Conservation (phyloP, 2,888 invertebrate genomes). For the Melanostoma scalare region DNA sequence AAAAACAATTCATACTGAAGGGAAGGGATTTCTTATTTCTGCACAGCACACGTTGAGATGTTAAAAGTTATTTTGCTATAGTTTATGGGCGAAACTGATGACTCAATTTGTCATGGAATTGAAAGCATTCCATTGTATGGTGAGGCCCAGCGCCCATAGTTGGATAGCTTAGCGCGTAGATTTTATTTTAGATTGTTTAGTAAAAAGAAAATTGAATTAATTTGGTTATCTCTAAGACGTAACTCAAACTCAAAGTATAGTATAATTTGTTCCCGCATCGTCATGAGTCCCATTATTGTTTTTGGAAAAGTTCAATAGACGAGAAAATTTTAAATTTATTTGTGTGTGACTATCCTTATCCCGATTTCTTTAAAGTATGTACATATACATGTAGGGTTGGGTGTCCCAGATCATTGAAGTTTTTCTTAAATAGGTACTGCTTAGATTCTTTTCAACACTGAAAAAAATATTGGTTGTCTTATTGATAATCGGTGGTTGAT, state of each 20-base stretch:
- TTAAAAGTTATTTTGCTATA: conserved; percentile 27
- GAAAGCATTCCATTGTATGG: not conserved
- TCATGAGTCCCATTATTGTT: too few species aligned
- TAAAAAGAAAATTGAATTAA: conserved; percentile 16
- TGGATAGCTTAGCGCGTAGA: conserved; percentile 12
- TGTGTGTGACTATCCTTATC: too few species aligned
- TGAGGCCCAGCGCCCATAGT: not conserved
- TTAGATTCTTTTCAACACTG: too few species aligned
- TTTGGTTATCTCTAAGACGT: not conserved
- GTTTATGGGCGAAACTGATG: conserved; percentile 44
- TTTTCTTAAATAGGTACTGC: too few species aligned
- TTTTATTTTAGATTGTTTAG: conserved; percentile 8
- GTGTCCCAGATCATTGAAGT: too few species aligned
- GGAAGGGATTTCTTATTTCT: not conserved
- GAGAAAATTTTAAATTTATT: too few species aligned
- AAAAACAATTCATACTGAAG: conserved; percentile 38
- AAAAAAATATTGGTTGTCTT: too few species aligned
- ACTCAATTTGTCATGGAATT: conserved; percentile 47
- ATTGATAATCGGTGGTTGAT: too few species aligned
- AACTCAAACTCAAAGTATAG: conserved; percentile 1
- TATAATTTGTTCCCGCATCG: too few species aligned
- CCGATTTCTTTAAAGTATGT: too few species aligned
- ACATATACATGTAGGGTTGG: too few species aligned
- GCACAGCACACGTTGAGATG: not conserved
- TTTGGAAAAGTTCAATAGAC: too few species aligned